Conservation (phyloP, 2,113 vertebrate species). For the Epinephelus fuscoguttatus region DNA sequence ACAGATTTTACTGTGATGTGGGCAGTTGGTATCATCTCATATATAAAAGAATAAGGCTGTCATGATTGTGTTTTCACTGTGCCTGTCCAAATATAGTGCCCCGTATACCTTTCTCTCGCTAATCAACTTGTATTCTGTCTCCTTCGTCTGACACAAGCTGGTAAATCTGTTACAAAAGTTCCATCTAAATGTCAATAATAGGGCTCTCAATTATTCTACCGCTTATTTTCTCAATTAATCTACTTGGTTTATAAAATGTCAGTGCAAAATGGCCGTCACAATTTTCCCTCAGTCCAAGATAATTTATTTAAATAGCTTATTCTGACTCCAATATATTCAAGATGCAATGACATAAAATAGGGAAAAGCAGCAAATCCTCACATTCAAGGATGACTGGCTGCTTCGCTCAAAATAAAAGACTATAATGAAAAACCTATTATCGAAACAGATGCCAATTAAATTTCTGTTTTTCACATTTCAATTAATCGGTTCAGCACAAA, state of each 20-base stretch:
- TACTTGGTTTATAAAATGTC: neutral
- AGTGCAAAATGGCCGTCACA: neutral
- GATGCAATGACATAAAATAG: neutral
- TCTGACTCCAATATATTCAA: neutral
- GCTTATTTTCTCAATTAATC: neutral
- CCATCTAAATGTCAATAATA: too few species aligned
- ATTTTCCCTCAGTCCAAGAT: neutral
- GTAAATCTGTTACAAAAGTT: neutral
- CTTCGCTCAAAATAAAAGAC: neutral
- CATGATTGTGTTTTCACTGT: neutral
- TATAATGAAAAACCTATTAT: neutral
- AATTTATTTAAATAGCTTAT: neutral
- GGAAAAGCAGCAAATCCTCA: neutral
- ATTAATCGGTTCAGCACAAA: neutral
- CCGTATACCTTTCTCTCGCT: neutral
- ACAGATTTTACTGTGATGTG: neutral
- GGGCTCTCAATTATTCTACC: neutral
- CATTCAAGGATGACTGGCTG: neutral
- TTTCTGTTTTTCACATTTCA: neutral
- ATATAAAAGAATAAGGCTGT: neutral
- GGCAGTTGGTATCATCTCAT: neutral
- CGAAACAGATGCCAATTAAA: neutral
- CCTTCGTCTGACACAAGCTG: too few species aligned
- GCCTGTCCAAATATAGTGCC: neutral
- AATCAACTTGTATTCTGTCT: neutral